Base-by-base conservation (phyloP, 2,797 vertebrate species). In the Parauchenoglanis punctatus region DNA sequence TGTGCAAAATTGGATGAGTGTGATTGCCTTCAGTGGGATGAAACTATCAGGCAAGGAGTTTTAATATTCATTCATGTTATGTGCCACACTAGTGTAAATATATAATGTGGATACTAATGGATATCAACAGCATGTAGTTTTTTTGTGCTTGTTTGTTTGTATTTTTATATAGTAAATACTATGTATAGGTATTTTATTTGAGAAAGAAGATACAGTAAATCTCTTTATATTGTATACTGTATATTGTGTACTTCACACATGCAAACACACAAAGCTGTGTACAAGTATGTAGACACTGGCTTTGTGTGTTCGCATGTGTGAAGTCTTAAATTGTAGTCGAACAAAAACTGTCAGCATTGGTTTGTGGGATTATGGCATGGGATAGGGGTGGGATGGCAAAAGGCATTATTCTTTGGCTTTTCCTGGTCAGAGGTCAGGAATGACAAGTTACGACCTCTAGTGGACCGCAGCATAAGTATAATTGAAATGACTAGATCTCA, bases 11-110 rank as follows among this genome's bases (percentile, higher is more conserved):
- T 59, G 70, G 63, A 54, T 61, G 76, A 85, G 75, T 44, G 13
- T 44, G 76, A 81, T 72, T 58, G 77, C 85, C 65, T 81, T 81
- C 70, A 76, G 23, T 82, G 54, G 77, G 54, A 70, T 68, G 56
- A 81, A 81, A 86, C 63, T 10, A 76, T 58, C 65, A 52, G 76
- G 28, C 75, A 80, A 68, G 31, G 20, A 70, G 85, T 67, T 70
- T 80, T 46, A 56, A 81, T 86, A 28, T 86, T 81, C 76, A 70
- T 70, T 82, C 20, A 81, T 72, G 58, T 28, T 46, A 59, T 10
- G 54, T 59, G 35, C 7, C 18, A 75, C 25, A 52, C 13, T 44
- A 56, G 83, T 23, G 35, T 61, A 18, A 73, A 85, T 75, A 11
- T 40, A n/a, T 61, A 28, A 25, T 73, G 12, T 70, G 63, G 46